phyloP scores from a whole-genome alignment of 2,888 invertebrate genomes.

The Allygus modestus region DNA sequence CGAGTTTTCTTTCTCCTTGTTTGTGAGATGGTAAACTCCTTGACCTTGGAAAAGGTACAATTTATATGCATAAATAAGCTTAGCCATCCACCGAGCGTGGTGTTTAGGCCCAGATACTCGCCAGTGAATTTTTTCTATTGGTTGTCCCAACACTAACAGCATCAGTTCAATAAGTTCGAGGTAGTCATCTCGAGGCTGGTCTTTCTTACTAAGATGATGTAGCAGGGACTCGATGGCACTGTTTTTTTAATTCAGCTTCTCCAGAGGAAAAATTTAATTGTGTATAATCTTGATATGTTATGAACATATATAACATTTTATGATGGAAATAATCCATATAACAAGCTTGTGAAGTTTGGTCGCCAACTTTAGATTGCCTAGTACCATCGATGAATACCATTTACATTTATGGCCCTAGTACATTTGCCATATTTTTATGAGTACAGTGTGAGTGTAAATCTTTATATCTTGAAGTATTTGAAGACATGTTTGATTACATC shows the following conservation, averaged over 20 bases:
- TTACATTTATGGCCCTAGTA: too few relatives aligned
- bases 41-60: conserved; percentile 43
- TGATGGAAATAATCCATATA: too few relatives aligned
- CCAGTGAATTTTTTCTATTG: neutral
- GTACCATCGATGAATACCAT: too few relatives aligned
- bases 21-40: conserved; percentile 22
- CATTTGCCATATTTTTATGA: too few relatives aligned
- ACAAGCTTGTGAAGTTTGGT: too few relatives aligned
- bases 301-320: too few relatives aligned
- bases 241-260: conserved; percentile 31
- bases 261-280: neutral
- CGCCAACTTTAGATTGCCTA: too few relatives aligned
- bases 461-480: too few relatives aligned
- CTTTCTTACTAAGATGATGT: neutral
- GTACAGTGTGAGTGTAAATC: too few relatives aligned
- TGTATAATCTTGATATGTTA: conserved; percentile 12
- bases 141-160: conserved; percentile 8
- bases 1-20: conserved; percentile 12
- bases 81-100: conserved; percentile 21
- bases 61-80: conserved; percentile 15
- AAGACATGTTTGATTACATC: too few relatives aligned
- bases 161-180: conserved; percentile 26
- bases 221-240: conserved; percentile 20
- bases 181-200: conserved; percentile 47
- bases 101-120: conserved; percentile 20